phyloP scores from a whole-genome alignment of 1,140 invertebrate genomes.

The Ladona fulva region DNA sequence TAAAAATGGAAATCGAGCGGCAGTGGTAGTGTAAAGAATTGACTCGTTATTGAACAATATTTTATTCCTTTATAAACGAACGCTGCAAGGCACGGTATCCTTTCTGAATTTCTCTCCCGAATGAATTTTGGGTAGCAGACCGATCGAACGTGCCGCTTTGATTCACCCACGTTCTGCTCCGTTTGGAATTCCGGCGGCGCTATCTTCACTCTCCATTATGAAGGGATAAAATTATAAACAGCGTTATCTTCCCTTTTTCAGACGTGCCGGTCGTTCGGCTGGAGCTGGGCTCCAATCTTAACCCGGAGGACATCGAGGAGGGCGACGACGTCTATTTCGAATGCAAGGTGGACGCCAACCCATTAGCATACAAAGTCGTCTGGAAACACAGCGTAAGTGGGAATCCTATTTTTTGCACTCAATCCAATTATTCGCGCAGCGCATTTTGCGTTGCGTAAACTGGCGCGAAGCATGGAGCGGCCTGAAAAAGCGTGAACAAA shows the following conservation, averaged over 20 bases:
- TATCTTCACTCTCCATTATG: neutral
- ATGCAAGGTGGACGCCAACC: conserved; percentile 78
- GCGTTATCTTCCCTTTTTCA: conserved; percentile 40
- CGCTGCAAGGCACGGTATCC: too few species aligned
- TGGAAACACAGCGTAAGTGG: conserved; percentile 87
- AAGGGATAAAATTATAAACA: neutral
- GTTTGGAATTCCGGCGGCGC: neutral
- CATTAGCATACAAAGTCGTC: conserved; percentile 73
- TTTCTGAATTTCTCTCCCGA: too few species aligned
- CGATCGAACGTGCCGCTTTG: too few species aligned
- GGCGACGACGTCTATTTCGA: conserved; percentile 85
- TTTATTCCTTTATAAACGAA: too few species aligned
- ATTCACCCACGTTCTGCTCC: neutral
- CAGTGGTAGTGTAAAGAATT: too few species aligned
- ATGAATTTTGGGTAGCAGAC: too few species aligned
- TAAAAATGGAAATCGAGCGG: too few species aligned
- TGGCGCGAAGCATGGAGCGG: too few species aligned
- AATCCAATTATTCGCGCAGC: too few species aligned
- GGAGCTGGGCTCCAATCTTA: conserved; percentile 69
- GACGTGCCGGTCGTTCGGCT: conserved; percentile 65
- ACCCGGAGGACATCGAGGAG: conserved; percentile 80
- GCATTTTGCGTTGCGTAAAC: too few species aligned
- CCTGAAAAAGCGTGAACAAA: too few species aligned
- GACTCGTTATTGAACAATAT: too few species aligned
- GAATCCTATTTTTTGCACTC: neutral